Base-by-base conservation (phyloP, 2,113 vertebrate species). In the Oryzias woworae region DNA sequence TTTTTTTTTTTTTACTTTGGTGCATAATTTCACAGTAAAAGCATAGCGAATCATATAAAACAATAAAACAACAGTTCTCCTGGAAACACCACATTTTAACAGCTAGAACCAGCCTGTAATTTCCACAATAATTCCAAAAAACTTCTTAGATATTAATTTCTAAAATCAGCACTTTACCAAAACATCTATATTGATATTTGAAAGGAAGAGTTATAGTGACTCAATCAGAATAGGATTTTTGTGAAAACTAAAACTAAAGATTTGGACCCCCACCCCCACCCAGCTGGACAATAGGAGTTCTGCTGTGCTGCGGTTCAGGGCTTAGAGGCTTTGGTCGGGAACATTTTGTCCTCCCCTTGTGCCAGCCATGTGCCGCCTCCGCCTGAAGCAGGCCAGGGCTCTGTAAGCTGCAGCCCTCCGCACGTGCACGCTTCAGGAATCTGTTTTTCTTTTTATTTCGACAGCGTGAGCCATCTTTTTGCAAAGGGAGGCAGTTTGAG, bases 311-410 rank as follows among this genome's bases (percentile, higher is more conserved):
- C 36, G 65, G 49, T 69, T 49, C 62, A 57, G 61, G 61, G 66
- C 67, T 85, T 83, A 73, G 51, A 69, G 50, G 64, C 64, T 75
- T 59, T 61, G 6, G 55, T 78, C 41, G 62, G 83, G 84, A 86
- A 90, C 85, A 87, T 88, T 86, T 69, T 86, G 86, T 90, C 80
- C 85, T 73, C 62, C 61, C 4, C 4, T 45, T 72, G 80, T 77
- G 76, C 82, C 65, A 62, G 74, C 75, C 24, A 5, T 52, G 60
- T 60, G 71, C 69, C 18, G 59, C 60, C 69, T 66, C 71, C 51
- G 49, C 69, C 24, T 63, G 53, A 71, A 78, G 58, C 73, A 73
- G 84, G 53, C 71, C 75, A 71, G 46, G 44, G 60, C 56, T 1
- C 64, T 44, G 28, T 53, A 63, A 71, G 66, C 66, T 54, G 42